Evolutionary conservation across 2,888 invertebrate species (phyloP), one percentile per base, ranked within the genome.

Genomic region (Callyntrura guangdongensis): DNA sequence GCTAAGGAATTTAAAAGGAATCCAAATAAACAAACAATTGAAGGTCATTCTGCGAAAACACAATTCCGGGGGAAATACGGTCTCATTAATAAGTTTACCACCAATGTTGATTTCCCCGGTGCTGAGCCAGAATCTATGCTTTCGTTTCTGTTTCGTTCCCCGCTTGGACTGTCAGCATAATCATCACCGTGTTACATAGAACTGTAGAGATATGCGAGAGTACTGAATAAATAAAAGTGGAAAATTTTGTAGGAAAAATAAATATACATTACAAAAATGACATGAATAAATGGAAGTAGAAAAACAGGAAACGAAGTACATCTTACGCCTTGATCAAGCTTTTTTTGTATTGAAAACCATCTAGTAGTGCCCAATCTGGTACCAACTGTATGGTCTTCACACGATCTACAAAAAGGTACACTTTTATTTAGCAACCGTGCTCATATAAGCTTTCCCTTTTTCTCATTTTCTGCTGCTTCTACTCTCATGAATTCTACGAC

Each of bases 271-370:
- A 86, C 64, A 77, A 61, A 77, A 86, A 86, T 86, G 49, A n/a
- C 20, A 36, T 47, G 61, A 85, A 74, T 45, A 45, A 59, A 86
- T 61, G 64, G 20, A 56, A 56, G 25, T 27, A 56, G 77, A 77
- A 69, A 4, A 59, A 77, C 86, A 77, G 69, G 36, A 84, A 69
- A 74, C 3, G 5, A 0, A 27, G 17, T n/a, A n/a, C n/a, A n/a
- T 49, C 22, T 20, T n/a, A n/a, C n/a, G 67, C 36, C 36, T 2
- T 36, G 79, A 86, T 79, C 22, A 86, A 79, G 79, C 79, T 61
- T 86, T 79, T 67, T 86, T 86, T 86, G 79, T 49, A 86, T 17
- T 86, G 86, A 79, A 86, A 86, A 79, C 86, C 79, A 86, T 86
- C 61, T n/a, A n/a, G n/a, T n/a, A n/a, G n/a, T n/a, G n/a, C n/a